Evolutionary conservation across 2,797 vertebrate genomes (phyloP), one percentile per base, ranked within the genome.

Genomic region (Sebastes trivittatus): DNA sequence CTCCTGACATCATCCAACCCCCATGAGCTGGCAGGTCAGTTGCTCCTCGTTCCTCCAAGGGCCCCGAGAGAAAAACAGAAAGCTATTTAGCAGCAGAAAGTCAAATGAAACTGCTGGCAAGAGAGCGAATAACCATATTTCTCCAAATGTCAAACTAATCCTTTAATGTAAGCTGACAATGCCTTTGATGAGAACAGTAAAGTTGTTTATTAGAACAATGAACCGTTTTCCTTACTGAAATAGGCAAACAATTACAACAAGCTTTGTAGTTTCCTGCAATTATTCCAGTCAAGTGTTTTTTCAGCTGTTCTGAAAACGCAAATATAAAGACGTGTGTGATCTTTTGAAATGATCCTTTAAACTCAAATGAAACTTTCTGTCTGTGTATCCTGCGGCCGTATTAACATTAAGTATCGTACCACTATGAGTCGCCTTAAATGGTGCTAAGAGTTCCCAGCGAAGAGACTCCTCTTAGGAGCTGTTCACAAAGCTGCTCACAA

Each of bases 1-100:
- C 97, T 99, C 95, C 96, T 98, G 97, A 97, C 97, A 94, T 97
- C 97, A 95, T 96, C 98, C 94, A 97, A 98, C 94, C 97, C 97
- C 93, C 96, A 96, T 88, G 98, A 99, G 96, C 96, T 99, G 93
- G 95, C 98, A 98, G 98, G 98, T 99, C 96, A 97, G 97, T 98
- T 94, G 84, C 87, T 96, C 95, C 94, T 82, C 83, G 93, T 91
- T 88, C 80, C 80, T 82, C 68, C 36, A 61, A 49, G n/a, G 54
- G 11, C 71, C 70, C 29, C 14, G 2, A 56, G 46, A 62, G 22
- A 52, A 27, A 73, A 77, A 69, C 27, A 54, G 46, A 22, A 76
- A 64, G n/a, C 42, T 67, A 11, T 78, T 81, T 55, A 72, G 72
- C 30, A 72, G 30, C 54, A 79, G 22, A 75, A 58, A 78, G 30